Evolutionary conservation across 2,888 invertebrate genomes (phyloP).

Genomic region (Melikaiella ostensackeni): DNA sequence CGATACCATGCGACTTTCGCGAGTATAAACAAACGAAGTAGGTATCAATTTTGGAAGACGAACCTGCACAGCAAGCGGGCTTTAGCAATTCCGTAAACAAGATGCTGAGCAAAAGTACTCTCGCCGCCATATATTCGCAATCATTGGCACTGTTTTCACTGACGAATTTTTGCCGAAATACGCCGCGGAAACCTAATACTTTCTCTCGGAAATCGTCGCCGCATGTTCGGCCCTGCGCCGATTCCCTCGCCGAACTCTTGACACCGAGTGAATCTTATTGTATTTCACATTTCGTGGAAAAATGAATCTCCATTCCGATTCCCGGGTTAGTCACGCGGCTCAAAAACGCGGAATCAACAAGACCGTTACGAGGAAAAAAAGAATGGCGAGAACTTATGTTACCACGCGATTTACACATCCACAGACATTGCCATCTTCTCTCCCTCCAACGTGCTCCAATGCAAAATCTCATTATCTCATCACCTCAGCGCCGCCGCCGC

Average conservation of each 20-base stretch:
- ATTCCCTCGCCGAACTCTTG: slow-evolving; percentile 32
- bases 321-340: not conserved
- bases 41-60: slow-evolving; percentile 54
- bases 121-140: slow-evolving; percentile 76
- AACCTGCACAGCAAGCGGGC: slow-evolving; percentile 74
- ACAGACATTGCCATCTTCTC: slow-evolving; percentile 54
- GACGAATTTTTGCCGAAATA: slow-evolving; percentile 66
- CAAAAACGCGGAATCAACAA: slow-evolving; percentile 29
- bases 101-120: slow-evolving; percentile 75
- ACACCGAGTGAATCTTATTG: slow-evolving; percentile 7
- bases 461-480: slow-evolving; percentile 2
- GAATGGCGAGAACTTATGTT: slow-evolving; percentile 7
- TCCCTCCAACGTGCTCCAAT: slow-evolving; percentile 8
- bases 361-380: slow-evolving; percentile 28
- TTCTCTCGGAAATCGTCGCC: slow-evolving; percentile 64
- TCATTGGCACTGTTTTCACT: slow-evolving; percentile 72
- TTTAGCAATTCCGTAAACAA: slow-evolving; percentile 77
- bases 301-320: not conserved
- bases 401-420: slow-evolving; percentile 61
- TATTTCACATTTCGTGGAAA: slow-evolving; percentile 18
- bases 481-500: not conserved
- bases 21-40: slow-evolving; percentile 57
- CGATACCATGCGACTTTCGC: slow-evolving; percentile 36
- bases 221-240: slow-evolving; percentile 60
- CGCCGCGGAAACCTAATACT: slow-evolving; percentile 63